Percentiles rank a stretch among this genome's conserved stretches.
Evolutionary conservation across 37 sponge, comb jelly and placozoan species (phyloP).

Genomic region (Chondrilla cf. caribensis): DNA sequence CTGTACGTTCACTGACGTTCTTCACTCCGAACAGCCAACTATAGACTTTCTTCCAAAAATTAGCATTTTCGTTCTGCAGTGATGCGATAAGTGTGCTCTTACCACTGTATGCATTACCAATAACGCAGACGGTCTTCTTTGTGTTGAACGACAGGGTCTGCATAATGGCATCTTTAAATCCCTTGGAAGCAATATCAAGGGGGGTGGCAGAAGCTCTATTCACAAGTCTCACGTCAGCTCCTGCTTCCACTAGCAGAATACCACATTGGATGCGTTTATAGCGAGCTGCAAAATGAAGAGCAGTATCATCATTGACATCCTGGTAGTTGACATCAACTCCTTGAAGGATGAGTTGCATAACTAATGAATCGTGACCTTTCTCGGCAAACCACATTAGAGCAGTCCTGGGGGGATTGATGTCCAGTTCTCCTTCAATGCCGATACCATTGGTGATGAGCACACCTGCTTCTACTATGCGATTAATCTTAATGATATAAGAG

Average conservation of each 20-base stretch:
- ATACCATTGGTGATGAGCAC: no score
- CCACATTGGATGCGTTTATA: slow-evolving; percentile 15
- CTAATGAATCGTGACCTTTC: not conserved
- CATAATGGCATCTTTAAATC: not conserved
- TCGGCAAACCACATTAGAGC: not conserved
- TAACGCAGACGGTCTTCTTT: not conserved
- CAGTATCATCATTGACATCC: not conserved
- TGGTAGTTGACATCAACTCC: not conserved
- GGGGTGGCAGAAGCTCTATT: not conserved
- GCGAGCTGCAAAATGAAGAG: not conserved
- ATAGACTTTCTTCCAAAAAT: not conserved
- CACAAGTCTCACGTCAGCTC: not conserved
- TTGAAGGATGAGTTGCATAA: not conserved
- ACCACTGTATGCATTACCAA: slow-evolving; percentile 7
- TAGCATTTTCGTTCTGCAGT: not conserved
- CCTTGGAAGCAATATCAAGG: not conserved
- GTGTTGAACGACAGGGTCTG: slow-evolving; percentile 8
- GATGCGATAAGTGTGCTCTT: slow-evolving; percentile 18
- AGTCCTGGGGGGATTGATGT: no score
- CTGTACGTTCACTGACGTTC: not conserved
- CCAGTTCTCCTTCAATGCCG: no score
- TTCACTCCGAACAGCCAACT: not conserved
- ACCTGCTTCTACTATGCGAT: no score
- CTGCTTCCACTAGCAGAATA: not conserved
- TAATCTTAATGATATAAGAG: no score